Evolutionary conservation across 2,888 invertebrate species (phyloP).

Genomic region (Tricholauxania praeusta): DNA sequence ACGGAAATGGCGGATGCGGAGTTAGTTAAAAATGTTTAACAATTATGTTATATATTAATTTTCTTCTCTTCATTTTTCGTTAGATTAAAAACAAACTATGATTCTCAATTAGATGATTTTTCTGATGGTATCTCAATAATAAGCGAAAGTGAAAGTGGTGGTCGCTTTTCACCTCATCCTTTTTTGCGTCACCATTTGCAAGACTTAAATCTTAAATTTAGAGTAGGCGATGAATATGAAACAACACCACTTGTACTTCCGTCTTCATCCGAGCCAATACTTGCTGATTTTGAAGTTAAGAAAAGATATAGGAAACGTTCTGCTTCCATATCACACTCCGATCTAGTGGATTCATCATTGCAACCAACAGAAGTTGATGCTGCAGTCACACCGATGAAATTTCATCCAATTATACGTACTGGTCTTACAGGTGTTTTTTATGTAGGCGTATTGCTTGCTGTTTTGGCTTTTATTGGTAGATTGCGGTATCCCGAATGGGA

Average conservation of each 20-base stretch:
- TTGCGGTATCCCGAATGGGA: slow-evolving; percentile 57
- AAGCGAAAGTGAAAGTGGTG: slow-evolving; percentile 66
- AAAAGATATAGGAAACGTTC: slow-evolving; percentile 30
- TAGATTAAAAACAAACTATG: slow-evolving; percentile 27
- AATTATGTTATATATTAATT: neutral
- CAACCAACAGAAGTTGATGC: slow-evolving; percentile 21
- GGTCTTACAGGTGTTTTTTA: slow-evolving; percentile 58
- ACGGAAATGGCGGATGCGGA: slow-evolving; percentile 28
- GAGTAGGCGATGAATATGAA: slow-evolving; percentile 26
- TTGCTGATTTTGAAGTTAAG: neutral
- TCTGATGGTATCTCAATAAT: slow-evolving; percentile 67
- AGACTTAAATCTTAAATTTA: slow-evolving; percentile 51
- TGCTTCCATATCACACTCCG: slow-evolving; percentile 3
- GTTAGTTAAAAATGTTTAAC: slow-evolving; percentile 38
- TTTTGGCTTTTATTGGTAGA: slow-evolving; percentile 58
- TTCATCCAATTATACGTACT: slow-evolving; percentile 50
- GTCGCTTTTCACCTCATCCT: slow-evolving; percentile 60
- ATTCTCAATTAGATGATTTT: slow-evolving; percentile 56
- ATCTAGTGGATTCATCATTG: slow-evolving; percentile 10
- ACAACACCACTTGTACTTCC: slow-evolving; percentile 18
- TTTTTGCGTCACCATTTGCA: slow-evolving; percentile 55
- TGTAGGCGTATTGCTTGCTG: slow-evolving; percentile 53
- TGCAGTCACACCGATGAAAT: slow-evolving; percentile 14
- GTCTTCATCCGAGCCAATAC: neutral
- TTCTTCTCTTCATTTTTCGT: neutral